Evolutionary conservation across 2,888 invertebrate genomes (phyloP).

Genomic region (Drosophila mimetica): DNA sequence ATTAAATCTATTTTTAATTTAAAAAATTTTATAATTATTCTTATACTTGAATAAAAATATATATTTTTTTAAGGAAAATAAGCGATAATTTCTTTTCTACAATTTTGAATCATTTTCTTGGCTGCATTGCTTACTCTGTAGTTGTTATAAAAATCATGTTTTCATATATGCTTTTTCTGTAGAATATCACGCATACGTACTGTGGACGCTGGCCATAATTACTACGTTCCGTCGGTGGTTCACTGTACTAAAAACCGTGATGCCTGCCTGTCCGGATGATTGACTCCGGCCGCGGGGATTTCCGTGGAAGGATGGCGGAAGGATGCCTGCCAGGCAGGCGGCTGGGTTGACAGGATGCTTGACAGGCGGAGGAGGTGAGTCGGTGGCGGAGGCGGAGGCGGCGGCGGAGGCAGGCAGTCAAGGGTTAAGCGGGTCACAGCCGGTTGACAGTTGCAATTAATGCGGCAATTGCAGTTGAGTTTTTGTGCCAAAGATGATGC

Average conservation of each 20-base stretch:
- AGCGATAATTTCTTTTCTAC: too few relatives aligned
- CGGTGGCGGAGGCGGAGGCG: neutral
- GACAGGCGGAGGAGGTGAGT: neutral
- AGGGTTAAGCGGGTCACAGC: slow-evolving; percentile 45
- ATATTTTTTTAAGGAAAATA: too few relatives aligned
- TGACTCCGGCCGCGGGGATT: slow-evolving; percentile 37
- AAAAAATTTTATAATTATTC: too few relatives aligned
- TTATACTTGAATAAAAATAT: too few relatives aligned
- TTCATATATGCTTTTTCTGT: too few relatives aligned
- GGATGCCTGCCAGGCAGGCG: slow-evolving; percentile 20
- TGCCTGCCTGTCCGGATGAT: slow-evolving; percentile 26
- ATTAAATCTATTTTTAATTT: too few relatives aligned
- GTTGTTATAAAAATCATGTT: too few relatives aligned
- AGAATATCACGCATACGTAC: neutral
- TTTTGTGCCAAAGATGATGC: slow-evolving; percentile 66
- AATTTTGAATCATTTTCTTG: neutral
- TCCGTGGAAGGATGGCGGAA: slow-evolving; percentile 18
- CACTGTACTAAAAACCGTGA: slow-evolving; percentile 14
- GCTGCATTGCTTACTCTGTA: neutral
- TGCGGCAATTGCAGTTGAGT: slow-evolving; percentile 61
- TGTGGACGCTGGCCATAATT: slow-evolving; percentile 1
- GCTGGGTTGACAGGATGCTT: slow-evolving; percentile 9
- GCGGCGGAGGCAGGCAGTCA: slow-evolving; percentile 5
- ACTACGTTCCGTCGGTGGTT: neutral
- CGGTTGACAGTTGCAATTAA: slow-evolving; percentile 76